Evolutionary conservation across 2,113 vertebrate species (phyloP).

Genomic region (Dascyllus trimaculatus): DNA sequence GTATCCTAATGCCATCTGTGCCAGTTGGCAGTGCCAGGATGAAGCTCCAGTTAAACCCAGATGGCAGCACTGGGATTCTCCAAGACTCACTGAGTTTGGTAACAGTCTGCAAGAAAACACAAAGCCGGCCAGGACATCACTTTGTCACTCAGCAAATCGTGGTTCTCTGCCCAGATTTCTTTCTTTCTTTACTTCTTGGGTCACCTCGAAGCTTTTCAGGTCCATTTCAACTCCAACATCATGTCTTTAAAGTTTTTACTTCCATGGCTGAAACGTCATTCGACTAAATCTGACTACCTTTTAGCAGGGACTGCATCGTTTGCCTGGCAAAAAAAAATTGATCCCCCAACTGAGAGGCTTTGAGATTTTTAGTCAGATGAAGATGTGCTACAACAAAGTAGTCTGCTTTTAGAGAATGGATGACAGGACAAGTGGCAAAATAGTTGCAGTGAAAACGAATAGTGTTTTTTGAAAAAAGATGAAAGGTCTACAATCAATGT

Average conservation of each 20-base stretch:
- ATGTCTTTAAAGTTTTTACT: neutral
- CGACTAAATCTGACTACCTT: neutral
- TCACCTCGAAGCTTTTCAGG: constrained; percentile 9
- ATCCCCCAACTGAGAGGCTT: no score
- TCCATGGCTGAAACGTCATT: constrained; percentile 6
- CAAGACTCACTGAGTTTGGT: constrained; percentile 74
- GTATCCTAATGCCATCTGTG: constrained; percentile 65
- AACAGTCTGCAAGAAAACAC: constrained; percentile 69
- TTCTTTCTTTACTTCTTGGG: neutral
- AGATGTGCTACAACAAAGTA: no score
- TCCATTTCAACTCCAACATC: neutral
- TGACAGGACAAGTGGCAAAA: neutral
- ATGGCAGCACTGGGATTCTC: constrained; percentile 68
- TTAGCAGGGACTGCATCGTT: constrained; percentile 10
- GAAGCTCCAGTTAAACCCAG: constrained; percentile 65
- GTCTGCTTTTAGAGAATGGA: neutral
- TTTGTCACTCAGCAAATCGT: constrained; percentile 40
- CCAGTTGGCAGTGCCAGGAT: constrained; percentile 56
- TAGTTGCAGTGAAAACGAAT: no score
- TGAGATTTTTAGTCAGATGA: neutral
- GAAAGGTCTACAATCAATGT: no score
- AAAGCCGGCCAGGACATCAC: constrained; percentile 38
- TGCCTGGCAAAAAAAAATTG: constrained; percentile 33
- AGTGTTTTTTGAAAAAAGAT: no score
- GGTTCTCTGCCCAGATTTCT: neutral